Conservation (phyloP, 2,888 invertebrate species). For the Nephrotoma flavescens region DNA sequence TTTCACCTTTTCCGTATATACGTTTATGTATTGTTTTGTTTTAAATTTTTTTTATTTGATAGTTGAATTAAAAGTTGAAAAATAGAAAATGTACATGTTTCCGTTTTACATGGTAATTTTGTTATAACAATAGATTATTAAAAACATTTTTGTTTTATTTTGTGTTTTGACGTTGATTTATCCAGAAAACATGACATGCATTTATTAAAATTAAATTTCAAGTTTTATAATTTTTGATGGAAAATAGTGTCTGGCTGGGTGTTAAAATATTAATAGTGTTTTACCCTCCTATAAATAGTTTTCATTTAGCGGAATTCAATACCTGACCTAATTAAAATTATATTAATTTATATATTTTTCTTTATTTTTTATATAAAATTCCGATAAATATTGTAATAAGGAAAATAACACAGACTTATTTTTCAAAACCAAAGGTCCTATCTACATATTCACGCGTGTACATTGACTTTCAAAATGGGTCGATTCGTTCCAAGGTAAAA, state of each 20-base stretch:
- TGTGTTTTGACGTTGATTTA: neutral
- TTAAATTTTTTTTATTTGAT: neutral
- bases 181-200: neutral
- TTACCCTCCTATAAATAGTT: no score
- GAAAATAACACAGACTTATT: no score
- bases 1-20: neutral
- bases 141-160: neutral
- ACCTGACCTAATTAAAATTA: no score
- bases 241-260: no score
- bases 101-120: neutral
- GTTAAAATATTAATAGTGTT: no score
- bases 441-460: rapidly evolving
- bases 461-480: no score
- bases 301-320: no score
- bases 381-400: no score
- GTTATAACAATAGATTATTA: neutral
- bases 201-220: neutral
- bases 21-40: neutral
- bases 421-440: no score
- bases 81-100: neutral
- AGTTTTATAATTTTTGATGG: neutral
- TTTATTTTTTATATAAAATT: no score
- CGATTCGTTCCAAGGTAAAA: no score
- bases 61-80: neutral
- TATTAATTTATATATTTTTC: no score